Base-by-base conservation (phyloP, 2,888 invertebrate species). In the Mythimna vitellina region DNA sequence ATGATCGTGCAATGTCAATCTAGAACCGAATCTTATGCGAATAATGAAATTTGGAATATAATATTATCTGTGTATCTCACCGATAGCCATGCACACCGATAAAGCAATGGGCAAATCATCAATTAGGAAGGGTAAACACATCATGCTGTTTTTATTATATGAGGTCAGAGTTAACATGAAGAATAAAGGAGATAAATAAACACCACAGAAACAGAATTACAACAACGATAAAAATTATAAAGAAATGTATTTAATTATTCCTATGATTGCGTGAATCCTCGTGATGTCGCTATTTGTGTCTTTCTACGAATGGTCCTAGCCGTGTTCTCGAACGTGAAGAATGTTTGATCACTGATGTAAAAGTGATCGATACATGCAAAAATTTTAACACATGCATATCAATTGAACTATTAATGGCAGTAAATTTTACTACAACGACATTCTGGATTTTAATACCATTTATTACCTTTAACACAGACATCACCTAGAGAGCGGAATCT, bases 41-140 rank as follows among this genome's bases (percentile, higher is more conserved):
- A 89, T 78, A 87, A 87, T 86, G 82, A 84, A 88, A 90, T 92
- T 92, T 92, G 82, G 89, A 92, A 91, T 90, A 92, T 88, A 89
- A 87, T 84, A 77, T 82, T 86, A 86, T 88, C 82, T 88, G 86
- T 89, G 89, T 90, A 81, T 88, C 70, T 87, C 88, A 93, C 88
- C 89, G 90, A 92, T 89, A 94, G 95, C 95, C 96, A 96, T 96
- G 96, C 96, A 95, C 91, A 94, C 90, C 91, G 92, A 93, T 88
- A 82, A 94, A 95, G 93, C 94, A 84, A 91, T 87, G 85, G 87
- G 90, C 80, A 89, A 87, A 85, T 85, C 85, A 90, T 78, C 72
- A 84, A 83, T 86, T 84, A 82, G 83, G 87, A 85, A 89, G 89
- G 91, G 87, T 86, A 87, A 90, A 86, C 63, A 86, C 72, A 75